Evolutionary conservation across 2,888 invertebrate species (phyloP).

Genomic region (Papilio demoleus): DNA sequence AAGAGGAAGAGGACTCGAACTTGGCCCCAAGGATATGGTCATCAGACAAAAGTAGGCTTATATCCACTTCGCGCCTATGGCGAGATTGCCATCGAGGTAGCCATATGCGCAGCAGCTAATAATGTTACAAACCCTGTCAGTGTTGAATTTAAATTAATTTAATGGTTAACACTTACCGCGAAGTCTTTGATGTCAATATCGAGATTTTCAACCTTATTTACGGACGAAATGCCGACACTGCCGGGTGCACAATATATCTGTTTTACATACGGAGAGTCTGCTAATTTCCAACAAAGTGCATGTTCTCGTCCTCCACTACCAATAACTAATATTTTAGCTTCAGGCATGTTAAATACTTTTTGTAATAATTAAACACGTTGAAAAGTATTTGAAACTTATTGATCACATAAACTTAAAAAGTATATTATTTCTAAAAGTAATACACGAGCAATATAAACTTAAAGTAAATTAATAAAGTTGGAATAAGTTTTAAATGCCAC

Average conservation of each 20-base stretch:
- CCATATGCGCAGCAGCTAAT: background rate
- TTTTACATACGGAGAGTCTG: constrained; percentile 88
- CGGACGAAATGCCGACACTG: constrained; percentile 91
- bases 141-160: background rate
- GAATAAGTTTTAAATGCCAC: constrained; percentile 22
- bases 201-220: constrained; percentile 87
- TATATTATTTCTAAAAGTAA: background rate
- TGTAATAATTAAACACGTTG: constrained; percentile 19
- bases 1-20: background rate
- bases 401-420: constrained; percentile 19
- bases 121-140: background rate
- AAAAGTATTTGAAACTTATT: constrained; percentile 6
- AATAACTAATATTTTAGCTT: constrained; percentile 88
- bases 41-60: background rate
- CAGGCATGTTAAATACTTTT: constrained; percentile 57
- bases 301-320: constrained; percentile 98
- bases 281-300: constrained; percentile 96
- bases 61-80: background rate
- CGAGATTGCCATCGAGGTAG: too few species aligned
- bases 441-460: background rate
- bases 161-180: constrained; percentile 80
- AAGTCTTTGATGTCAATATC: constrained; percentile 87
- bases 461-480: constrained; percentile 21
- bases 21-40: background rate
- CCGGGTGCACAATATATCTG: constrained; percentile 94